Base-by-base conservation (phyloP, 2,888 invertebrate species). In the Galeopsomyia nigrocyanea region DNA sequence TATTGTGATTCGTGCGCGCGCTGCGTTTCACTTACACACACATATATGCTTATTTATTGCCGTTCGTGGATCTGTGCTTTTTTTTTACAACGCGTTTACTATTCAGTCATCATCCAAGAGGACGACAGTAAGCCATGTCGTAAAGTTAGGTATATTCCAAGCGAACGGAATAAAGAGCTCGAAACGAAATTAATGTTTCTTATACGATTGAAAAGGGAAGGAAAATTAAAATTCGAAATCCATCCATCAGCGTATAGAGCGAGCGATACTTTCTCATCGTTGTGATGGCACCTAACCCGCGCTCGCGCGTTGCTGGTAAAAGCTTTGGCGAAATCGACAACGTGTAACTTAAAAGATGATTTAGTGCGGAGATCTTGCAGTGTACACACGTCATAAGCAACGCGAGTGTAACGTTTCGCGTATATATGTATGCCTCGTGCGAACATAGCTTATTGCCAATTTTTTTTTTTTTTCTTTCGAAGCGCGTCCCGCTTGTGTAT, bases 401-500 rank as follows among this genome's bases (percentile, higher is more conserved):
- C 56, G 47, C 16, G 57, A n/a, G n/a, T 16, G 26, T 16, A 39
- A 10, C 39, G 39, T 39, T 39, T 39, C 39, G 13, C n/a, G n/a
- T n/a, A n/a, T n/a, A n/a, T n/a, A n/a, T n/a, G n/a, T 13, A 39
- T 10, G 39, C 39, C 39, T 16, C 31, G 26, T 26, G 58, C 58
- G 56, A 71, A 61, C 7, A 10, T 63, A 57, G 62, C 64, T 63
- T n/a, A n/a, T 19, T 22, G 47, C 21, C 58, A 64, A 26, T 22
- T 51, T 49, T 56, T 49, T 26, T 31, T n/a, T 13, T 17, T 62
- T 55, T 50, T 31, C 62, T 57, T 57, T 55, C 64, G 19, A n/a
- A n/a, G 51, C 26, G 13, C 75, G 76, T 78, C 77, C 79, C 31
- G 31, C n/a, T 26, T 26, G 26, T 5, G 26, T 39, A 78, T 81